Evolutionary conservation across 2,888 invertebrate genomes (phyloP), one percentile per base, ranked within the genome.

Genomic region (Kuschelorhynchus macadamiae): DNA sequence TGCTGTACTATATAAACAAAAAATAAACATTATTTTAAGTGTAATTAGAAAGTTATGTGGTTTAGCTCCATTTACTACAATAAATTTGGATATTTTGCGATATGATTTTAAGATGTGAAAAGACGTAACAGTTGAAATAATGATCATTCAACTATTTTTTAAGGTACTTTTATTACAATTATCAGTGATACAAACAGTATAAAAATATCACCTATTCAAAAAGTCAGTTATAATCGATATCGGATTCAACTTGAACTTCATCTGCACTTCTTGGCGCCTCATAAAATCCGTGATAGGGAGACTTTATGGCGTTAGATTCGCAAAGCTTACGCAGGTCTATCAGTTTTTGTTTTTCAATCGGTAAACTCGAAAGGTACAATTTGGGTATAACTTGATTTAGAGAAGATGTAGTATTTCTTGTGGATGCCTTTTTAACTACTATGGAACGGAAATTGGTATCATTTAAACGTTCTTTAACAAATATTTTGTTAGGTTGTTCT

Each of bases 381-480:
- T 36, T 39, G 42, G 33, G 49, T 47, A 46, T 33, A 59, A 59
- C 59, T 46, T 47, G 16, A 59, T 30, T 46, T 17, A 30, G 25
- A 18, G 33, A 17, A 1, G 46, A 32, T 46, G 32, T 47, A 36
- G 16, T 21, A 49, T 33, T 41, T 41, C 41, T 61, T 32, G 46
- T 46, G 42, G 36, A 36, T 20, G 20, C 18, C 42, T 20, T 46
- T 59, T 59, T 49, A 44, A 52, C 18, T 44, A 44, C 44, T 16
- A 44, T 44, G 44, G 18, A 50, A 30, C 33, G 30, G 33, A 71
- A 71, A 41, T 68, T 36, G 14, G 25, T 2, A 42, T 63, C 67
- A 47, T 18, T 20, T 14, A 71, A 20, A 41, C 33, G 52, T 44
- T 71, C 56, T 60, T 68, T 71, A 52, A 25, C 68, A 57, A 53